Base-by-base conservation (phyloP, 2,113 vertebrate species). In the Chlorodrepanis virens region DNA sequence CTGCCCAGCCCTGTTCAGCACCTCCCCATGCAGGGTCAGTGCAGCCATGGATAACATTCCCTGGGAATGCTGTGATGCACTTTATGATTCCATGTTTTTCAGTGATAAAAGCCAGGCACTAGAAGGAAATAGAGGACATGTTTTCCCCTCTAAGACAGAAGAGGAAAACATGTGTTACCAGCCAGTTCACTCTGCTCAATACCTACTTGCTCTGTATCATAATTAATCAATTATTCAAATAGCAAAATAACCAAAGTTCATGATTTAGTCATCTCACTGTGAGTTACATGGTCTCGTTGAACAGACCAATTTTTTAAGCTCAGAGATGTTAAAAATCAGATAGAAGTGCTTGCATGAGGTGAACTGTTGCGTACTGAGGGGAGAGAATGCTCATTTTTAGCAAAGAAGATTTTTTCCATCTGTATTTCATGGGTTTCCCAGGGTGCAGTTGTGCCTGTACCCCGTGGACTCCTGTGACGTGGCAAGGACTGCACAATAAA, bases 101-200 rank as follows among this genome's bases (percentile, higher is more conserved):
- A 52, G 49, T 69, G 87, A 76, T 12, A 57, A 76, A 82, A 95
- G 61, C 40, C 93, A 89, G 76, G 56, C 84, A 25, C 33, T 8
- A 17, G 29, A 83, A 89, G 37, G 80, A 89, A 94, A 87, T 20
- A 37, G 56, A 71, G 54, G 87, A 56, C 31, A 14, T 0, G n/a
- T 29, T 91, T 75, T 65, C 39, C 63, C 39, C 59, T 28, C 24
- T 29, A 20, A 69, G 70, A 45, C 12, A 42, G 63, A 44, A 54
- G 22, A 44, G 45, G 50, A 68, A 50, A 53, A 28, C 12, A 17
- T 6, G 13, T 53, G 45, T 39, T 85, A 57, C 40, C 27, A 61
- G 25, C 14, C 57, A 65, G 14, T 63, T 86, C 88, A 37, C 72
- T 31, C 60, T 71, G 54, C 54, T 50, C 63, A 35, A 42, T 76